Evolutionary conservation across 2,797 vertebrate genomes (phyloP).

Genomic region (Characodon lateralis): DNA sequence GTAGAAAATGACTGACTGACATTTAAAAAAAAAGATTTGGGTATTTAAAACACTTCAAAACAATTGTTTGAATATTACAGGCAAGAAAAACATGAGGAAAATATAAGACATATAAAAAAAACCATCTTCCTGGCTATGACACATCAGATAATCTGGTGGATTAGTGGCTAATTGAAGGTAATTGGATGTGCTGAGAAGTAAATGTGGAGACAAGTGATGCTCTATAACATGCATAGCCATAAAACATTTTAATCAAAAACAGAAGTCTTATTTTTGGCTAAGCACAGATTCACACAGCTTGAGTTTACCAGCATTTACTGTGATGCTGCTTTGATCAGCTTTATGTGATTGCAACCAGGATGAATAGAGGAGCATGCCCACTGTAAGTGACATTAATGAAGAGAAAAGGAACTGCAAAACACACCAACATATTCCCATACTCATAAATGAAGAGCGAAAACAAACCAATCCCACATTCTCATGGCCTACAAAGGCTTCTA

Average conservation of each 20-base stretch:
- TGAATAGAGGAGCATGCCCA: constrained; percentile 36
- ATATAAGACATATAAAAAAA: constrained; percentile 6
- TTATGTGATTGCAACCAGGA: constrained; percentile 40
- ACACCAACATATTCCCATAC: constrained; percentile 37
- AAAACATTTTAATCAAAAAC: constrained; percentile 19
- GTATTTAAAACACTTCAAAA: background rate
- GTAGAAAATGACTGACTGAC: too few species aligned
- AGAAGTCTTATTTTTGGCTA: background rate
- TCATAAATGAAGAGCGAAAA: constrained; percentile 30
- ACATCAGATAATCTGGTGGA: constrained; percentile 2
- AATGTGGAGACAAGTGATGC: constrained; percentile 13
- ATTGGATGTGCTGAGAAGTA: constrained; percentile 9
- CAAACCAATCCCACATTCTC: constrained; percentile 44
- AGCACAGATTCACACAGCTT: constrained; percentile 5
- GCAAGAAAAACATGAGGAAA: background rate
- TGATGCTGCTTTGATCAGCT: constrained; percentile 59
- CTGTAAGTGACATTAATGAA: constrained; percentile 71
- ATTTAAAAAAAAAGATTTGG: background rate
- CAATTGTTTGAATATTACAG: background rate
- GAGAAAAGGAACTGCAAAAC: constrained; percentile 34
- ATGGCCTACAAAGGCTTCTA: constrained; percentile 45
- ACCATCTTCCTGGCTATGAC: constrained; percentile 1
- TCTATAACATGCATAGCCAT: constrained; percentile 5
- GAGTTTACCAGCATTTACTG: constrained; percentile 39
- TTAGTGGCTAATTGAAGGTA: constrained; percentile 22